phyloP scores from a whole-genome alignment of 2,797 vertebrate genomes.

The Hylomyscus alleni region DNA sequence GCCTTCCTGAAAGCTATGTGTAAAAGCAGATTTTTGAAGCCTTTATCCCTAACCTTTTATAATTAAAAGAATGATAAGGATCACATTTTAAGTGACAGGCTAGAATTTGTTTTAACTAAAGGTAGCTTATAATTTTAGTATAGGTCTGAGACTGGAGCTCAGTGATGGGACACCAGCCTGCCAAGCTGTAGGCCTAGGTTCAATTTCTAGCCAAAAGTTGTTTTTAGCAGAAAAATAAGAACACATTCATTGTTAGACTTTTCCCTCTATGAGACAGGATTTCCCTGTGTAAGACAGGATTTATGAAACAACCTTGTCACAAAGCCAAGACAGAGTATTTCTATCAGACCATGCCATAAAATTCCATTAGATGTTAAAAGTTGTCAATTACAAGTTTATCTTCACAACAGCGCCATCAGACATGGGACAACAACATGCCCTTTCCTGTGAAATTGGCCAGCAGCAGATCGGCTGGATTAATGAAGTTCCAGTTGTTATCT shows the following conservation, averaged over 20 bases:
- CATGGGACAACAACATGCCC: not conserved
- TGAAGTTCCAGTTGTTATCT: slow-evolving; percentile 33
- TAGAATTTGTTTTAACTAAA: slow-evolving; percentile 69
- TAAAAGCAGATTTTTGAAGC: slow-evolving; percentile 43
- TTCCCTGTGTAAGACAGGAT: slow-evolving; percentile 37
- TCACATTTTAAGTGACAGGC: slow-evolving; percentile 31
- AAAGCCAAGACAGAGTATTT: slow-evolving; percentile 61
- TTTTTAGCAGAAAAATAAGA: slow-evolving; percentile 65
- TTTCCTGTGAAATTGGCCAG: slow-evolving; percentile 23
- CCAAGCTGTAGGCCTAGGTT: not conserved
- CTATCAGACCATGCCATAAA: slow-evolving; percentile 61
- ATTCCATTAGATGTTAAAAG: slow-evolving; percentile 44
- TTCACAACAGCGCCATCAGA: slow-evolving; percentile 8
- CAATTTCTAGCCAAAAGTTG: not conserved
- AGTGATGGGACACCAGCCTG: not conserved
- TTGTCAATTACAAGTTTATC: slow-evolving; percentile 63
- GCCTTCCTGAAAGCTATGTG: not conserved
- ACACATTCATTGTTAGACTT: not conserved
- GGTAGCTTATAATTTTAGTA: not conserved
- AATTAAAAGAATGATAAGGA: slow-evolving; percentile 53
- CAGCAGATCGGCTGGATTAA: not conserved
- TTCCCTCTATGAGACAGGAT: slow-evolving; percentile 16
- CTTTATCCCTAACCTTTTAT: slow-evolving; percentile 20
- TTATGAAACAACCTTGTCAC: slow-evolving; percentile 61
- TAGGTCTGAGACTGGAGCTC: not conserved